These are phyloP conservation scores for Malacosoma neustria DNA, from an alignment of 2,888 invertebrate genomes.

Conservation along the genomic window DNA sequence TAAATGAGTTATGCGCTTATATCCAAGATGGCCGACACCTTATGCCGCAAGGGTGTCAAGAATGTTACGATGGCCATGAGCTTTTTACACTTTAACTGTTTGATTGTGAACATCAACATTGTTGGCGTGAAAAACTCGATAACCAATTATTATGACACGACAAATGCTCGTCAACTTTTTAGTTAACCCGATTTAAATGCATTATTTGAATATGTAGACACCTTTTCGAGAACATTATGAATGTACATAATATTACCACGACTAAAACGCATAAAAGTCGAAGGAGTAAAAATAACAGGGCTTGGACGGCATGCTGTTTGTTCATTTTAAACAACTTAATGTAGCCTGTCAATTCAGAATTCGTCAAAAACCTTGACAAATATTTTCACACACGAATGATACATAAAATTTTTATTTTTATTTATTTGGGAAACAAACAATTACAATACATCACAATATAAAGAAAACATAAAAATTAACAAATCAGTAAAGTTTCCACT, in stretches of 20 bases:
- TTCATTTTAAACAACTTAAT: no score
- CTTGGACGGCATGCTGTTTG: no score
- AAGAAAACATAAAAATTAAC: no score
- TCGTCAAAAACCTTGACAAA: constrained; percentile 41
- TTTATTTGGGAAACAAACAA: no score
- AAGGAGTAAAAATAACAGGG: no score
- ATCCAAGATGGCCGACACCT: constrained; percentile 56
- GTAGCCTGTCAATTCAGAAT: constrained; percentile 41
- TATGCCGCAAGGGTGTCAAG: constrained; percentile 47
- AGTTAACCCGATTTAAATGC: neutral
- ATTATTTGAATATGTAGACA: no score
- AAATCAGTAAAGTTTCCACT: no score
- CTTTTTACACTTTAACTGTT: constrained; percentile 25
- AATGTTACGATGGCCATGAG: constrained; percentile 40
- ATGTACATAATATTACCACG: no score
- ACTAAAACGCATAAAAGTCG: no score
- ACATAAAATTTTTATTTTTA: neutral
- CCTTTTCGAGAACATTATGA: no score
- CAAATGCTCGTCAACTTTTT: neutral
- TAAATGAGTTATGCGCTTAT: constrained; percentile 69
- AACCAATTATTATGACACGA: neutral
- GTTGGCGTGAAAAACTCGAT: constrained; percentile 1
- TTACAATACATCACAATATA: no score
- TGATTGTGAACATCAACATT: constrained; percentile 14
- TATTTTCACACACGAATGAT: constrained; percentile 44